Evolutionary conservation across 2,113 vertebrate species (phyloP).

Genomic region (Brachyhypopomus occidentalis): DNA sequence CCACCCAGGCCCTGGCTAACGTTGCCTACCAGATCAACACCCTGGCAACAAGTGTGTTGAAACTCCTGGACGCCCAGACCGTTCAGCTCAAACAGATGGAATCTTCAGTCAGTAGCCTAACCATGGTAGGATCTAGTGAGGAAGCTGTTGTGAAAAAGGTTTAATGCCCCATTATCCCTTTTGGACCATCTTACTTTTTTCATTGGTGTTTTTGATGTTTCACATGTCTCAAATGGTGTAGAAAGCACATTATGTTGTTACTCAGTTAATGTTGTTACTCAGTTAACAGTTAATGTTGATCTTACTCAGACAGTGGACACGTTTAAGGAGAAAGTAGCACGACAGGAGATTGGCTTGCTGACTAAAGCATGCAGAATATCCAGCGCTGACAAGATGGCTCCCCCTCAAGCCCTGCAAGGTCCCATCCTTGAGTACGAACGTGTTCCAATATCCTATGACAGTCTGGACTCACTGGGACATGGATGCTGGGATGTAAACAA

Average conservation of each 20-base stretch:
- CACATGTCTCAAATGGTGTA: no score
- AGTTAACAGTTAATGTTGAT: slow-evolving; percentile 10
- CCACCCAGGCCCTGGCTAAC: slow-evolving; percentile 86
- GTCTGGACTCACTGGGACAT: slow-evolving; percentile 83
- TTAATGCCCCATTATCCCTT: neutral
- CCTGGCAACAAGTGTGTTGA: slow-evolving; percentile 77
- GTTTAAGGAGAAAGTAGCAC: slow-evolving; percentile 84
- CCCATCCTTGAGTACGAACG: slow-evolving; percentile 71
- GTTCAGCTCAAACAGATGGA: slow-evolving; percentile 77
- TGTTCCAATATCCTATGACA: slow-evolving; percentile 79
- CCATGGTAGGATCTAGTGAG: slow-evolving; percentile 72
- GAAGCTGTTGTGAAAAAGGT: neutral
- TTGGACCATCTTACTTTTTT: neutral
- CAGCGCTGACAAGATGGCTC: slow-evolving; percentile 62
- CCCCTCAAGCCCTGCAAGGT: slow-evolving; percentile 66
- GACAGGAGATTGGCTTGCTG: slow-evolving; percentile 80
- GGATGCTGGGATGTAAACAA: slow-evolving; percentile 76
- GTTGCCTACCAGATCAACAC: slow-evolving; percentile 87
- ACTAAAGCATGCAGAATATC: slow-evolving; percentile 66
- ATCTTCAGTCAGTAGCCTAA: slow-evolving; percentile 74
- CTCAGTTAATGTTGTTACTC: no score
- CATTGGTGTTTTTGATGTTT: neutral
- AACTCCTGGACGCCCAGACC: slow-evolving; percentile 82
- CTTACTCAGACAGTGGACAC: slow-evolving; percentile 78
- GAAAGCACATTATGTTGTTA: no score